A percentile compares a stretch with the other conserved stretches of the same genome.
Conservation (phyloP, 2,113 vertebrate species). For the Mixornis gularis region DNA sequence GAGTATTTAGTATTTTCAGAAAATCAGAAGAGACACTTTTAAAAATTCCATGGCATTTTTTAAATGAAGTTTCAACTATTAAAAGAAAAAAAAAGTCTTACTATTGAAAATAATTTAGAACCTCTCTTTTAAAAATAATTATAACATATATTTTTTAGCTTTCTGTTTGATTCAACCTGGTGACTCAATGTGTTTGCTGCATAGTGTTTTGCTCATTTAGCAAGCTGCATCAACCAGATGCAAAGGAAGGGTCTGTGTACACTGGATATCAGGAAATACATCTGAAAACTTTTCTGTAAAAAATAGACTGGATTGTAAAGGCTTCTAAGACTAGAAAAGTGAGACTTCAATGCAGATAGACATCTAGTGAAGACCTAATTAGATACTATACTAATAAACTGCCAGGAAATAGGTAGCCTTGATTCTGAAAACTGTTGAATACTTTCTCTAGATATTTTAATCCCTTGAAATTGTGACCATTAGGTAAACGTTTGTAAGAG, state of each 20-base stretch:
- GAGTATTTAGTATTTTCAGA: neutral
- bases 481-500: neutral
- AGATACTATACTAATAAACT: neutral
- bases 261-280: neutral
- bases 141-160: neutral
- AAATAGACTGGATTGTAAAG: neutral
- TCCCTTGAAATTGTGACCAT: neutral
- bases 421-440: neutral
- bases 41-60: neutral
- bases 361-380: neutral
- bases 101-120: neutral
- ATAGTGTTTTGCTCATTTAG: neutral
- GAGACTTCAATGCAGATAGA: neutral
- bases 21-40: neutral
- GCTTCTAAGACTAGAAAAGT: neutral
- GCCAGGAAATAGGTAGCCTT: neutral
- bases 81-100: neutral
- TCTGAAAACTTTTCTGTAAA: neutral
- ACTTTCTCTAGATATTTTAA: neutral
- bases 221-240: neutral
- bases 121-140: neutral
- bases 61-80: neutral
- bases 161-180: neutral
- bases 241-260: neutral
- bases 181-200: neutral